Evolutionary conservation across 2,113 vertebrate species (phyloP).

Genomic region (Scomber colias): DNA sequence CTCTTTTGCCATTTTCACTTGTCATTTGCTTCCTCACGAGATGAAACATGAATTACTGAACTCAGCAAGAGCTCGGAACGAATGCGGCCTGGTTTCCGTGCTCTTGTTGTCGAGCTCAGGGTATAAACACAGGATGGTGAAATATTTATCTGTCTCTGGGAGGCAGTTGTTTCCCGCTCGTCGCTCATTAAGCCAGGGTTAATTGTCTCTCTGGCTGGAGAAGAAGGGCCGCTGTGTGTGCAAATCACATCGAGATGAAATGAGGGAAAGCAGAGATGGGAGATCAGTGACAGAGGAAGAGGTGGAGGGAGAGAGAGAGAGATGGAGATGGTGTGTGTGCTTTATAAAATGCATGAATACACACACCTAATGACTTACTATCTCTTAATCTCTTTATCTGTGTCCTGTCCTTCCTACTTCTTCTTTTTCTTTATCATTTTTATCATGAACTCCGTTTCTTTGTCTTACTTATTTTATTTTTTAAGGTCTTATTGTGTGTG

Average conservation of each 20-base stretch:
- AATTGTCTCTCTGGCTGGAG: constrained; percentile 68
- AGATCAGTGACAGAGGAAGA: constrained; percentile 17
- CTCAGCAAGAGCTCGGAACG: constrained; percentile 41
- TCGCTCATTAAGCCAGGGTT: constrained; percentile 74
- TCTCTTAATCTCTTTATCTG: neutral
- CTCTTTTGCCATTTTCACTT: constrained; percentile 2
- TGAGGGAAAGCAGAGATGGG: constrained; percentile 17
- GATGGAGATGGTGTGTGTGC: neutral
- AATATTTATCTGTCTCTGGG: constrained; percentile 71
- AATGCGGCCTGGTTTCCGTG: constrained; percentile 64
- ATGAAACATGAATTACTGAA: constrained; percentile 20
- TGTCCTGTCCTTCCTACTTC: neutral
- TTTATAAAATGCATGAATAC: constrained; percentile 4
- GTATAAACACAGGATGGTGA: constrained; percentile 71
- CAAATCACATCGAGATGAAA: constrained; percentile 36
- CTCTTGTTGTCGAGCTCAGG: constrained; percentile 49
- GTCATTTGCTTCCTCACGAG: neutral
- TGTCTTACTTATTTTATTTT: neutral
- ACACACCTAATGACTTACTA: neutral
- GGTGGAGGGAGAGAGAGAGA: neutral
- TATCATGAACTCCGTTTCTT: neutral
- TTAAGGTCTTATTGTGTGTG: neutral
- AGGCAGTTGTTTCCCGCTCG: constrained; percentile 60
- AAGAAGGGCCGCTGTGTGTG: constrained; percentile 34
- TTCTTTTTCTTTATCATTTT: neutral